Evolutionary conservation across 1,140 invertebrate species (phyloP).

Genomic region (Aradophagus sp.): DNA sequence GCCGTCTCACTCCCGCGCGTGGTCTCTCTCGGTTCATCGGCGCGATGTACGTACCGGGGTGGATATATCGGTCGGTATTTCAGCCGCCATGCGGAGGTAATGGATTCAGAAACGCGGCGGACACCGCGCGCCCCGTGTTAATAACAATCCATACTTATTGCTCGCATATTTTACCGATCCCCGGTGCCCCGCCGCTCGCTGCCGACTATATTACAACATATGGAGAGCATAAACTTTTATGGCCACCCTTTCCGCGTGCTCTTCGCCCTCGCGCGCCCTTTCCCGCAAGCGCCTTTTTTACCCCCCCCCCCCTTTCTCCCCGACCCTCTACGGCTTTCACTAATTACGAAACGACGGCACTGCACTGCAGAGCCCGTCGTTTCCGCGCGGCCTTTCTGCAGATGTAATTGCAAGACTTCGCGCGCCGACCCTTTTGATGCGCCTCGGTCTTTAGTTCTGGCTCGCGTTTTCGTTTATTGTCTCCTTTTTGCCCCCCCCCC

Average conservation of each 20-base stretch:
- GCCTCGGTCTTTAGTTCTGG: constrained; percentile 8
- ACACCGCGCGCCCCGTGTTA: constrained; percentile 75
- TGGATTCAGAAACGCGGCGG: constrained; percentile 75
- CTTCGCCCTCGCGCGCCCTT: constrained; percentile 38
- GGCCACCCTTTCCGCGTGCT: constrained; percentile 71
- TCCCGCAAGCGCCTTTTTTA: constrained; percentile 47
- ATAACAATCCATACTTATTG: constrained; percentile 77
- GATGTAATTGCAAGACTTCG: constrained; percentile 27
- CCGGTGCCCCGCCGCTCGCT: constrained; percentile 69
- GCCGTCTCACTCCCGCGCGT: constrained; percentile 4
- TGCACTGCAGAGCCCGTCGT: constrained; percentile 42
- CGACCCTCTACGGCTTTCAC: too few relatives aligned
- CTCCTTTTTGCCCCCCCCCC: not conserved
- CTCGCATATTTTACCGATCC: constrained; percentile 76
- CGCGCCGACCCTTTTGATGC: constrained; percentile 11
- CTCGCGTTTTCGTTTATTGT: not conserved
- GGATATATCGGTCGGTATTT: constrained; percentile 76
- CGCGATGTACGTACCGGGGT: constrained; percentile 70
- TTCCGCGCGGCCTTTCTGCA: constrained; percentile 15
- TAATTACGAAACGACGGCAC: constrained; percentile 69
- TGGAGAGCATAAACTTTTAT: constrained; percentile 77
- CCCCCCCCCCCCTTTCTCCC: too few relatives aligned
- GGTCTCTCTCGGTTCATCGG: constrained; percentile 52
- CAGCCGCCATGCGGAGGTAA: constrained; percentile 76
- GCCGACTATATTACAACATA: constrained; percentile 76